Conservation (phyloP, 2,888 invertebrate species). For the Pyrrhosoma nymphula region DNA sequence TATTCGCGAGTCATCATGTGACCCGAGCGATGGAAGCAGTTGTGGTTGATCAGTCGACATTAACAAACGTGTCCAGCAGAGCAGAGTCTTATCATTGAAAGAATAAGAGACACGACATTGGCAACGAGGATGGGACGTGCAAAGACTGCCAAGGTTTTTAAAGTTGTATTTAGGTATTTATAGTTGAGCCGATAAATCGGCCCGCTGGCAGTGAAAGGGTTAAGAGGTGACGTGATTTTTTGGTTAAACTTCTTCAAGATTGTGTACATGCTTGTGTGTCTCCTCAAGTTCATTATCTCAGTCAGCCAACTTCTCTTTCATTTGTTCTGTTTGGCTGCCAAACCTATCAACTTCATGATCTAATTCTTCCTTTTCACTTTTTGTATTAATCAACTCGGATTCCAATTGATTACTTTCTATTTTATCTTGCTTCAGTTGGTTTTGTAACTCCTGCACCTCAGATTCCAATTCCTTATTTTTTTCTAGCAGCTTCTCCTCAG, state of each 20-base stretch:
- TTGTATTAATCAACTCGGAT: conserved; percentile 25
- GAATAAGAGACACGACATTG: no score
- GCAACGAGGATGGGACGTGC: no score
- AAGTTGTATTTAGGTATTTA: no score
- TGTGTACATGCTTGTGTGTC: conserved; percentile 73
- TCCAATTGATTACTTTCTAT: conserved; percentile 68
- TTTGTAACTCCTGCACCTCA: conserved; percentile 69
- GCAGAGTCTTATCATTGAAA: no score
- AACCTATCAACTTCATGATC: conserved; percentile 49
- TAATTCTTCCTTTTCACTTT: conserved; percentile 31
- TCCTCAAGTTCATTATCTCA: conserved; percentile 73
- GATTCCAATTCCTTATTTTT: conserved; percentile 72
- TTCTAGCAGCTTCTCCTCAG: conserved; percentile 74
- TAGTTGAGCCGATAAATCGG: no score
- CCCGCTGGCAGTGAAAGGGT: no score
- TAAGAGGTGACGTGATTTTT: no score
- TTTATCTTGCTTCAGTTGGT: conserved; percentile 59
- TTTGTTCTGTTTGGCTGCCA: conserved; percentile 26
- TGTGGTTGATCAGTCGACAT: no score
- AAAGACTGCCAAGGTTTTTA: no score
- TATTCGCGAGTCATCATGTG: no score
- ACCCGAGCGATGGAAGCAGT: no score
- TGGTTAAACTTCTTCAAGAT: conserved; percentile 75
- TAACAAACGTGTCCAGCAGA: no score
- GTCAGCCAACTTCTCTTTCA: conserved; percentile 72